A percentile compares a stretch with the other conserved stretches of the same genome.
phyloP scores from a whole-genome alignment of 2,888 invertebrate species.

The Patella ulyssiponensis region DNA sequence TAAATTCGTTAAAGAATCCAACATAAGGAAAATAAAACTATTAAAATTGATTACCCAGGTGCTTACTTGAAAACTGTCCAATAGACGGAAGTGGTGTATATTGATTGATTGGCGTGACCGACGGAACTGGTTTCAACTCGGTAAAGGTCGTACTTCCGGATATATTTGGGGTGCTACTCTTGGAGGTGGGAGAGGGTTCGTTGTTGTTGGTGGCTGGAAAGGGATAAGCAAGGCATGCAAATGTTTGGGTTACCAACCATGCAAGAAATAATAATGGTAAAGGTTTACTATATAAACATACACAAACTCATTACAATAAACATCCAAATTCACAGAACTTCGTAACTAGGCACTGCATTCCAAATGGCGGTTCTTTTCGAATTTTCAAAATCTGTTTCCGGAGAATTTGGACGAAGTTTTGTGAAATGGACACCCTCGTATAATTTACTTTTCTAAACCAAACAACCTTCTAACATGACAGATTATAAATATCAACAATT shows the following conservation, averaged over 20 bases:
- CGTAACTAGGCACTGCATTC: no score
- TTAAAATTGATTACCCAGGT: background rate
- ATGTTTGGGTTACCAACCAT: background rate
- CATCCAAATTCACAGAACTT: no score
- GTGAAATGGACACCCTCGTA: no score
- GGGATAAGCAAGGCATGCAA: constrained; percentile 9
- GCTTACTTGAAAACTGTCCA: constrained; percentile 42
- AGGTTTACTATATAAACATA: background rate
- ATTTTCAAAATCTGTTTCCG: no score
- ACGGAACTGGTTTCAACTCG: constrained; percentile 38
- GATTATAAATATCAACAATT: no score
- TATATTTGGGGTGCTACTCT: constrained; percentile 27
- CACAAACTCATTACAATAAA: no score
- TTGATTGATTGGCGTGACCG: constrained; percentile 27
- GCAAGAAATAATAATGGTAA: background rate
- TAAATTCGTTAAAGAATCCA: no score
- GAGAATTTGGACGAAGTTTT: no score
- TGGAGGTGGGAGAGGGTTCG: constrained; percentile 32
- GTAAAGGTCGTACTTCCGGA: constrained; percentile 34
- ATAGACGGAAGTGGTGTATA: constrained; percentile 37
- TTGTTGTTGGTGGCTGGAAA: constrained; percentile 24
- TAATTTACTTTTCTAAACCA: no score
- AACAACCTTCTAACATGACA: no score
- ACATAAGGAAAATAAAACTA: no score
- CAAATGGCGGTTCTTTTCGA: no score